Evolutionary conservation across 2,888 invertebrate genomes (phyloP).

Genomic region (Parnassius smintheus): DNA sequence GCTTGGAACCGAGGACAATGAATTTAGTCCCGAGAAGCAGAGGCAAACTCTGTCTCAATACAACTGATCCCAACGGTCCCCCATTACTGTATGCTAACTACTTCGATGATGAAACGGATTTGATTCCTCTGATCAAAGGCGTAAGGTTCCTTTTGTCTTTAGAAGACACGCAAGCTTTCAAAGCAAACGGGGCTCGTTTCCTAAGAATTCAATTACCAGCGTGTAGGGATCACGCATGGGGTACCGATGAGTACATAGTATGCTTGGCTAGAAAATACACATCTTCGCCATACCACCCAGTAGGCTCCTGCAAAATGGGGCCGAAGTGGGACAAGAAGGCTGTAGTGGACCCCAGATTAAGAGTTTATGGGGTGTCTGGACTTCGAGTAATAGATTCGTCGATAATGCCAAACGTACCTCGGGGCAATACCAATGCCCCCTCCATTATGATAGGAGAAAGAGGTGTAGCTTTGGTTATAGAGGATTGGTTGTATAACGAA

Average conservation of each 20-base stretch:
- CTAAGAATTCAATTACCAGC: conserved; percentile 76
- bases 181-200: conserved; percentile 76
- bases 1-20: conserved; percentile 78
- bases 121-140: conserved; percentile 80
- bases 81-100: conserved; percentile 86
- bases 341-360: conserved; percentile 85
- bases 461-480: conserved; percentile 49
- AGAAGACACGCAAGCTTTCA: conserved; percentile 79
- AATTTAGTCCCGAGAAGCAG: conserved; percentile 82
- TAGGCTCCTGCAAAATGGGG: conserved; percentile 74
- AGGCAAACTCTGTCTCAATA: conserved; percentile 81
- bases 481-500: conserved; percentile 42
- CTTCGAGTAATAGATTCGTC: conserved; percentile 88
- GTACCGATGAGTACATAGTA: conserved; percentile 82
- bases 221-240: conserved; percentile 81
- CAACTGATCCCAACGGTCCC: conserved; percentile 84
- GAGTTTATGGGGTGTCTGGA: conserved; percentile 81
- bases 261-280: conserved; percentile 83
- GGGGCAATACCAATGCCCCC: conserved; percentile 91
- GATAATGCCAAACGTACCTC: conserved; percentile 88
- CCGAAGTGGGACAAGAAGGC: conserved; percentile 76
- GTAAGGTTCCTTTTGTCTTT: conserved; percentile 79
- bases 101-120: conserved; percentile 78
- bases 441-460: conserved; percentile 40
- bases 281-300: conserved; percentile 66